phyloP scores from a whole-genome alignment of 2,888 invertebrate species.

The Phaonia tiefii region DNA sequence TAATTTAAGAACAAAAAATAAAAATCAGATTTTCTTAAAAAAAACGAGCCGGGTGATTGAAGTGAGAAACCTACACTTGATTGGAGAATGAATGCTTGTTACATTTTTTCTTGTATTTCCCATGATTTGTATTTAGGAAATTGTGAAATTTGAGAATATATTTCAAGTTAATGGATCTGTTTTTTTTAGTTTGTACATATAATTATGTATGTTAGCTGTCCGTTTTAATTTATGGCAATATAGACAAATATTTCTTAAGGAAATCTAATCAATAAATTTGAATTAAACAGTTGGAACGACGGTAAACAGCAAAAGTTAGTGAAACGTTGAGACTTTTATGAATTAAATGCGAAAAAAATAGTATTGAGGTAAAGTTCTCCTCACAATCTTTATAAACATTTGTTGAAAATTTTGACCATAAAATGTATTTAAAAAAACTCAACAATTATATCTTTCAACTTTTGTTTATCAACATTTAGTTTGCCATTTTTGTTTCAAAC shows the following conservation, averaged over 20 bases:
- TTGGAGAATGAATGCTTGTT: neutral
- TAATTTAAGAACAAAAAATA: conserved; percentile 44
- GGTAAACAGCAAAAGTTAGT: neutral
- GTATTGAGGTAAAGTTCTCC: too few species aligned
- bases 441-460: too few species aligned
- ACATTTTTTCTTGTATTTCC: too few species aligned
- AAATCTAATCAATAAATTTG: conserved; percentile 42
- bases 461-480: too few species aligned
- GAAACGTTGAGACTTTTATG: neutral
- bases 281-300: too few species aligned
- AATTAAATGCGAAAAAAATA: too few species aligned
- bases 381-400: too few species aligned
- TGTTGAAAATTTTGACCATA: too few species aligned
- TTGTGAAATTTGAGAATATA: conserved; percentile 48
- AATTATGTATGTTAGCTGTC: conserved; percentile 14
- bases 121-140: conserved; percentile 17
- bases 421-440: too few species aligned
- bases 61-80: conserved; percentile 12
- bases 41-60: neutral
- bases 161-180: conserved; percentile 9
- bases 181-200: conserved; percentile 17
- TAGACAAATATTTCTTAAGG: conserved; percentile 21
- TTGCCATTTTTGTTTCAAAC: too few species aligned
- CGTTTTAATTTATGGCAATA: neutral
- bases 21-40: conserved; percentile 19